A percentile compares a stretch with the other conserved stretches of the same genome.
Conservation (phyloP, 2,888 invertebrate genomes). For the Luffia ferchaultella region DNA sequence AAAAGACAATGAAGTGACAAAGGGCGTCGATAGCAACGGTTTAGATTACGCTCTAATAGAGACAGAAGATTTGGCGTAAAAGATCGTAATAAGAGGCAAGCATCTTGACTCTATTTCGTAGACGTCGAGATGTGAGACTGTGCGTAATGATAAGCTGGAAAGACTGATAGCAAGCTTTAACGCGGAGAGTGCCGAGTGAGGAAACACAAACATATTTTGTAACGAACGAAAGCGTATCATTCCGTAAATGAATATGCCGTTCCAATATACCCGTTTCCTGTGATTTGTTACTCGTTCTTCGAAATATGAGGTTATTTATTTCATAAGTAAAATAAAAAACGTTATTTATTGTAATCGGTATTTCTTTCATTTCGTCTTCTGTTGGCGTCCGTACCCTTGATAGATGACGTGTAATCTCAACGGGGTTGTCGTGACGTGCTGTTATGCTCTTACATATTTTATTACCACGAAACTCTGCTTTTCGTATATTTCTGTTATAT, state of each 20-base stretch:
- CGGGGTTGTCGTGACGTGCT: not conserved
- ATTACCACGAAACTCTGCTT: not conserved
- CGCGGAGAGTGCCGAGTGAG: slow-evolving; percentile 10
- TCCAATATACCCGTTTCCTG: slow-evolving; percentile 4
- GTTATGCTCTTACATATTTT: not conserved
- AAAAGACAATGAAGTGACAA: slow-evolving; percentile 52
- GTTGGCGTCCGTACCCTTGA: not conserved
- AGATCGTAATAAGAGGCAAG: not conserved
- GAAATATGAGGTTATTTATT: slow-evolving; percentile 25
- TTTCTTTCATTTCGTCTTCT: slow-evolving; percentile 18
- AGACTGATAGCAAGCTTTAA: slow-evolving; percentile 46
- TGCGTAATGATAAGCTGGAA: slow-evolving; percentile 16
- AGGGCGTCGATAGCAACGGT: slow-evolving; percentile 39
- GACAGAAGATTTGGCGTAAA: slow-evolving; percentile 23
- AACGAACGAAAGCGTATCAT: not conserved
- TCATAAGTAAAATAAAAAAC: slow-evolving; percentile 31
- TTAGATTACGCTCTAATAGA: slow-evolving; percentile 40
- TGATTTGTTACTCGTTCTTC: slow-evolving; percentile 7
- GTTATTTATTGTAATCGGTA: slow-evolving; percentile 40
- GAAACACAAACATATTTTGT: slow-evolving; percentile 10
- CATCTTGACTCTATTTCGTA: not conserved
- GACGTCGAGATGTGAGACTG: slow-evolving; percentile 13
- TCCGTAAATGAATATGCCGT: not conserved
- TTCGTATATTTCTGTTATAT: not conserved
- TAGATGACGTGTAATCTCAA: slow-evolving; percentile 4